Base-by-base conservation (phyloP, 2,113 vertebrate genomes). In the Amia ocellicauda region DNA sequence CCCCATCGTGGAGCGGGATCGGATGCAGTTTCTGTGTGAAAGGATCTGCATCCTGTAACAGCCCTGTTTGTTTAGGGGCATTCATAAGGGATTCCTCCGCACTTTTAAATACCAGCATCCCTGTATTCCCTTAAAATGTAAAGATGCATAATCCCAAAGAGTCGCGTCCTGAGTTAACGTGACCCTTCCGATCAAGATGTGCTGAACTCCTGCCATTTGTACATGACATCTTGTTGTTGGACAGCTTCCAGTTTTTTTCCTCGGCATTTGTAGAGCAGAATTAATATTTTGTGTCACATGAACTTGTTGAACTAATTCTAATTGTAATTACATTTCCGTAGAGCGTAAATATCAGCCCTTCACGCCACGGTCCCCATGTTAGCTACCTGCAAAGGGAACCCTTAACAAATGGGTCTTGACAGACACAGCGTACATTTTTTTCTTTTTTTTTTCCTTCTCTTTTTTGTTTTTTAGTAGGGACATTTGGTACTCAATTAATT, bases 351-450 rank as follows among this genome's bases (percentile, higher is more conserved):
- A 79, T 80, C 65, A 80, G 82, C 78, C 69, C 71, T 78, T 84
- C 78, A 76, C 53, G 69, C 75, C 80, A 67, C 80, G 75, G 75
- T 72, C 73, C 77, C 70, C 74, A 72, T 67, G 78, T 66, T 68
- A 70, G 41, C 62, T 75, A 78, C 75, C 78, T 78, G 78, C 80
- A 58, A 71, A 47, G 66, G 67, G 65, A 45, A 53, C 74, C 68
- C 60, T 60, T 54, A 4, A 22, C 69, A 84, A 80, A 87, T 86
- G 41, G n/a, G 17, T 27, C 56, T 67, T 63, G 80, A 85, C 82
- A 81, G 75, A 86, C 86, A 64, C 83, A 70, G 75, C 82, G 20
- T 60, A 52, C 16, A 16, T 43, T 74, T 74, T 73, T 80, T 71
- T 71, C 69, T 69, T 74, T 49, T 31, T 52, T 72, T 78, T 74